Base-by-base conservation (phyloP, 2,888 invertebrate species). In the Athrips mouffetella region DNA sequence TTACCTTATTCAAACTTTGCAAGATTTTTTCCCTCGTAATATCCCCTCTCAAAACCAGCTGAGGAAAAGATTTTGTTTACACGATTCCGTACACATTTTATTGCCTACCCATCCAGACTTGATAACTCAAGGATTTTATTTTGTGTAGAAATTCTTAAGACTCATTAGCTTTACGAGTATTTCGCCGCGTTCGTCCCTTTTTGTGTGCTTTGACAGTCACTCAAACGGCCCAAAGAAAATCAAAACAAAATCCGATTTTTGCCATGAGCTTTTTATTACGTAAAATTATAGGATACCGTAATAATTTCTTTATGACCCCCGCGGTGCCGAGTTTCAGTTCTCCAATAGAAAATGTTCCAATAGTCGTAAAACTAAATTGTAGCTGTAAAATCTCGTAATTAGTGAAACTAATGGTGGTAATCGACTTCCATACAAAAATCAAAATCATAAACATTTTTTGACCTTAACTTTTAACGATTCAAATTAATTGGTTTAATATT, bases 1-100 rank as follows among this genome's bases (percentile, higher is more conserved):
- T 82, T 77, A 78, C 84, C 80, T 80, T 83, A 86, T 88, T 86
- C 82, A 84, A 83, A 80, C 73, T 77, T 80, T 70, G 74, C 65
- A 55, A 62, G 60, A 66, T 77, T 80, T 82, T 80, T 82, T 76
- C 66, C n/a, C 72, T 76, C 73, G 73, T 65, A 75, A 78, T 78
- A 73, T 75, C 73, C 67, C 59, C 58, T 51, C n/a, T 18, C 20
- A 51, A 60, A 70, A 65, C 71, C 68, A 67, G 70, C 60, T 64
- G 65, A 62, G 48, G 39, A 23, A 67, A 67, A 60, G 56, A 51
- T 64, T 61, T 60, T 59, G 63, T 67, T 66, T 58, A 55, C 52
- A 27, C 51, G 25, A 31, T 47, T 35, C 25, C 11, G 25, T 37
- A 15, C 16, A 18, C 10, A 18, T 48, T 33, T 46, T 31, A 23